Percentiles rank a stretch among this genome's conserved stretches.
phyloP scores from a whole-genome alignment of 53 echinoderm and acorn worm species.

The Pentamera pediparva region DNA sequence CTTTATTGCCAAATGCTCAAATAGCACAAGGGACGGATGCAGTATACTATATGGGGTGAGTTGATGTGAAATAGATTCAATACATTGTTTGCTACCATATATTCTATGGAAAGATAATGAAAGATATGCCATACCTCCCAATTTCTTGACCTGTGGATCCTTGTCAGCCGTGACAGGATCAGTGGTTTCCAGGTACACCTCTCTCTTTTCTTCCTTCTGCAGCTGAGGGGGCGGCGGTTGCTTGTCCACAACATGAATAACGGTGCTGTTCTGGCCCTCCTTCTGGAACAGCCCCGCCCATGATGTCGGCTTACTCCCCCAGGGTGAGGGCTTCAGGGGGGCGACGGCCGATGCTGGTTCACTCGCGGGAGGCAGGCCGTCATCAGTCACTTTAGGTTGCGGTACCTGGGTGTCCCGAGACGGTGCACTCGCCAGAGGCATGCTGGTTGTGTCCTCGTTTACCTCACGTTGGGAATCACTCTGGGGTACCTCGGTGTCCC shows the following conservation, averaged over 20 bases:
- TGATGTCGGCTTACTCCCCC: constrained; percentile 42
- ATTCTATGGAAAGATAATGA: no score
- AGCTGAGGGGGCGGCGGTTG: constrained; percentile 2
- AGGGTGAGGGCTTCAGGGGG: constrained; percentile 4
- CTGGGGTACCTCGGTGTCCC: no score
- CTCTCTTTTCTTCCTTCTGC: not conserved
- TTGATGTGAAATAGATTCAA: no score
- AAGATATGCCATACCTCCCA: constrained; percentile 87
- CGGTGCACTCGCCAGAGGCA: no score
- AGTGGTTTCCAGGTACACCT: constrained; percentile 5
- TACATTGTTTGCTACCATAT: no score
- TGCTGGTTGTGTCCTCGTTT: no score
- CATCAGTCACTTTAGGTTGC: not conserved
- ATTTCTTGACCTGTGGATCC: constrained; percentile 65
- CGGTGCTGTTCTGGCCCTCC: constrained; percentile 20
- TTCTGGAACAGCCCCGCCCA: constrained; percentile 90
- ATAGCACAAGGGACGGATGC: no score
- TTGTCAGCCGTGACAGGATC: constrained; percentile 64
- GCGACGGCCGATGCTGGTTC: constrained; percentile 20
- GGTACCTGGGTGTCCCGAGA: no score
- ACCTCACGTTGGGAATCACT: no score
- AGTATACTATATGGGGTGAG: no score
- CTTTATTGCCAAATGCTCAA: no score
- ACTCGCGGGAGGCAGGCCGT: not conserved
- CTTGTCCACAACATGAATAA: constrained; percentile 19